phyloP scores from a whole-genome alignment of 2,797 vertebrate genomes.

The Karalla daura region DNA sequence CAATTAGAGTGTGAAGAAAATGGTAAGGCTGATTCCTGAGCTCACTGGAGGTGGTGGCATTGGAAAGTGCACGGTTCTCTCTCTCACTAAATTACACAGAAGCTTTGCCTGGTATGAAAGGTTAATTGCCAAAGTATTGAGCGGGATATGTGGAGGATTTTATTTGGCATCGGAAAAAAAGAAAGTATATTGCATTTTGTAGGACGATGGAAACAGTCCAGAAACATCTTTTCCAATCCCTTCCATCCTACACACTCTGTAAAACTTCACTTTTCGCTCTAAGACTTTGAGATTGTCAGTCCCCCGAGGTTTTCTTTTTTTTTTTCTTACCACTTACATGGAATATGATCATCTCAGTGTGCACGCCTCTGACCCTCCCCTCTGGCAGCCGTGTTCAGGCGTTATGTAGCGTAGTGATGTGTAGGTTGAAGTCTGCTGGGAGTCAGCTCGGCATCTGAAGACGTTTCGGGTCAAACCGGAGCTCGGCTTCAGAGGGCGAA shows the following conservation, averaged over 20 bases:
- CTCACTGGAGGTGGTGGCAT: neutral
- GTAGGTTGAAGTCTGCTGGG: conserved; percentile 10
- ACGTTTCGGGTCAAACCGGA: conserved; percentile 22
- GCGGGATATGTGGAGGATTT: conserved; percentile 2
- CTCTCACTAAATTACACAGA: conserved; percentile 2
- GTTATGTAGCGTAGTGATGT: neutral
- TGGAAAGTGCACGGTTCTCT: neutral
- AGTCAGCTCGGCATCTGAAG: neutral
- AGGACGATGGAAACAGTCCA: conserved; percentile 23
- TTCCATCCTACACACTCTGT: conserved; percentile 33
- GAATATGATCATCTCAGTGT: neutral
- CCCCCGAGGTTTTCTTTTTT: neutral
- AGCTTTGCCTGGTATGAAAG: neutral
- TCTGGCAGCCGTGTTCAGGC: neutral
- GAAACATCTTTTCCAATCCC: conserved; percentile 29
- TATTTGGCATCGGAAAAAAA: conserved; percentile 10
- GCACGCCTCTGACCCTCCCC: neutral
- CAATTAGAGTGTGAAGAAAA: conserved; percentile 17
- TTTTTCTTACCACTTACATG: conserved; percentile 10
- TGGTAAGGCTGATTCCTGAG: neutral
- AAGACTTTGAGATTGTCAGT: neutral
- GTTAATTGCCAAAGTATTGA: neutral
- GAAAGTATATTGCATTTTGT: conserved; percentile 26
- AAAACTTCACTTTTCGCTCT: conserved; percentile 1
- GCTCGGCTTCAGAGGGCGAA: neutral